A percentile compares a stretch with the other conserved stretches of the same genome.
These are phyloP conservation scores for Limnephilus rhombicus DNA, from an alignment of 2,888 invertebrate genomes.

Conservation along the genomic window DNA sequence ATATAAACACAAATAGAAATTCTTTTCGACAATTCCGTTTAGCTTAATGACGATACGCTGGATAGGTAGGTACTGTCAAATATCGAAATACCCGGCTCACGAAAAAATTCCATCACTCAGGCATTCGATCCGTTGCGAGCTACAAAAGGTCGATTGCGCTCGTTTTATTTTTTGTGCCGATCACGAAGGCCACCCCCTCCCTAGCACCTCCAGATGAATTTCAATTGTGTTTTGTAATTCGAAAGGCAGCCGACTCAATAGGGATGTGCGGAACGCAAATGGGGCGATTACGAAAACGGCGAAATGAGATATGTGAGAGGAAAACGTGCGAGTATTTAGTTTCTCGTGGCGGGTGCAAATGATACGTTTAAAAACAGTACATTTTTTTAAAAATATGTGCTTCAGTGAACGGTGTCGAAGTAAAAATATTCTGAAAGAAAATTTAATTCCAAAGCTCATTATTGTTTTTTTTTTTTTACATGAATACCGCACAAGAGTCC, in stretches of 20 bases:
- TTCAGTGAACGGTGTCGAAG: background rate
- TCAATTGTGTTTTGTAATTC: conserved; percentile 24
- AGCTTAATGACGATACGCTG: background rate
- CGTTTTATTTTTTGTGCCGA: conserved; percentile 23
- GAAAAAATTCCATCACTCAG: conserved; percentile 15
- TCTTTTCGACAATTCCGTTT: background rate
- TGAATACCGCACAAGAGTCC: too few species aligned
- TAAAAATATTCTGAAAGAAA: too few species aligned
- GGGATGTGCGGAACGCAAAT: conserved; percentile 25
- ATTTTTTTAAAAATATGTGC: background rate
- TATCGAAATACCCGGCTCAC: background rate
- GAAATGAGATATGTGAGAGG: conserved; percentile 14
- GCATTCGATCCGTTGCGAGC: conserved; percentile 14
- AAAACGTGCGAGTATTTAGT: background rate
- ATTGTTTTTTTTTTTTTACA: too few species aligned
- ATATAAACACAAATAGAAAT: background rate
- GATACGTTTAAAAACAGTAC: background rate
- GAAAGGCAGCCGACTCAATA: conserved; percentile 14
- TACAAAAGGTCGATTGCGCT: background rate
- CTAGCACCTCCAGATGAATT: conserved; percentile 18
- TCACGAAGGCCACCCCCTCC: background rate
- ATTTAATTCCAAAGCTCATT: too few species aligned
- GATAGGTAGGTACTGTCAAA: background rate
- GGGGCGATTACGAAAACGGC: conserved; percentile 28
- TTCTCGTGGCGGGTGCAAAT: background rate